Conservation (phyloP, 64 coral and sea anemone species). For the Orbicella faveolata region DNA sequence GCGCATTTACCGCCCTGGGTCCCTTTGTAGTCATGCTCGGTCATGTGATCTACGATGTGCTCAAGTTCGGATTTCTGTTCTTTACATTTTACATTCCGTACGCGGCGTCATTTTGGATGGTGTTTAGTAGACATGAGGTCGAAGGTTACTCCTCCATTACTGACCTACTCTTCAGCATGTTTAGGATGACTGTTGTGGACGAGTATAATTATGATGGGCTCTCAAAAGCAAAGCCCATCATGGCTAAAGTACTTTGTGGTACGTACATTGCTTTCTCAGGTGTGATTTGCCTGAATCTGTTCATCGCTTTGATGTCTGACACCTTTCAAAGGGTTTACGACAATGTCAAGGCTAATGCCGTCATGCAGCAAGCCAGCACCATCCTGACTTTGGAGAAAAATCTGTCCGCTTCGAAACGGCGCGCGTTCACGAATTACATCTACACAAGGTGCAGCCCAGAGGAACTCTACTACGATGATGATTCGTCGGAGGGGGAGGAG, state of each 20-base stretch:
- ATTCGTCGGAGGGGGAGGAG: slow-evolving; percentile 63
- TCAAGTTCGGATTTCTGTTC: slow-evolving; percentile 90
- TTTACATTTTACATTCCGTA: slow-evolving; percentile 94
- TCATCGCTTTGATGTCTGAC: slow-evolving; percentile 96
- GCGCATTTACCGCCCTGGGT: slow-evolving; percentile 74
- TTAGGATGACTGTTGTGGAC: slow-evolving; percentile 92
- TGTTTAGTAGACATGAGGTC: slow-evolving; percentile 66
- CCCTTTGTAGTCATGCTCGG: slow-evolving; percentile 93
- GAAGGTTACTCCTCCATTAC: slow-evolving; percentile 73
- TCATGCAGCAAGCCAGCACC: slow-evolving; percentile 88
- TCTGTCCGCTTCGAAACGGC: slow-evolving; percentile 56
- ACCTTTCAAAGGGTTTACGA: slow-evolving; percentile 97
- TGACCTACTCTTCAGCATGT: slow-evolving; percentile 90
- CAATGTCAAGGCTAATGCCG: slow-evolving; percentile 96
- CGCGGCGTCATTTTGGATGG: slow-evolving; percentile 98
- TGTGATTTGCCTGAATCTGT: slow-evolving; percentile 88
- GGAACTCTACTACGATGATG: slow-evolving; percentile 93
- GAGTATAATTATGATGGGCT: slow-evolving; percentile 95
- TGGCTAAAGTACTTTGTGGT: slow-evolving; percentile 94
- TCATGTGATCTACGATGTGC: slow-evolving; percentile 81
- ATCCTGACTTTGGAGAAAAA: slow-evolving; percentile 78
- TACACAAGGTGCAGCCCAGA: slow-evolving; percentile 80
- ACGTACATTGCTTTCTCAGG: slow-evolving; percentile 90
- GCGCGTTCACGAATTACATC: slow-evolving; percentile 82
- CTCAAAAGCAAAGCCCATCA: slow-evolving; percentile 66